Evolutionary conservation across 2,888 invertebrate genomes (phyloP).

Genomic region (Heteropelma amictum): DNA sequence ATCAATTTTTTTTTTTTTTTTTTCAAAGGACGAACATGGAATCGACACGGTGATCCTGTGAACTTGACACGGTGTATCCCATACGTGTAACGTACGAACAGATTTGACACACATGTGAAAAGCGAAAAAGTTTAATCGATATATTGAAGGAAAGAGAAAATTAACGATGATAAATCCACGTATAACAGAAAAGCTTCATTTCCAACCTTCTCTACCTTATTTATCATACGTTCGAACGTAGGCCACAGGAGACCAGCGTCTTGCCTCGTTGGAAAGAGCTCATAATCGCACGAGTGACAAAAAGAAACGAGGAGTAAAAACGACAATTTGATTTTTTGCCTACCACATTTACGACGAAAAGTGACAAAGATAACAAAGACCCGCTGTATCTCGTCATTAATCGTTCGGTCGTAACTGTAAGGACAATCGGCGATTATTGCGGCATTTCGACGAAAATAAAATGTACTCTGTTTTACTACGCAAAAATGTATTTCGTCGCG

Average conservation of each 20-base stretch:
- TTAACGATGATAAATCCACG: constrained; percentile 49
- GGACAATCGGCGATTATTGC: too few relatives aligned
- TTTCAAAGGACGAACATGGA: not conserved
- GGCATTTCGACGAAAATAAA: too few relatives aligned
- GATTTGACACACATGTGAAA: constrained; percentile 5
- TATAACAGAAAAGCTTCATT: constrained; percentile 63
- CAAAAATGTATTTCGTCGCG: too few relatives aligned
- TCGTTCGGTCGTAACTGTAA: too few relatives aligned
- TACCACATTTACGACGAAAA: not conserved
- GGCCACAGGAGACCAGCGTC: constrained; percentile 40
- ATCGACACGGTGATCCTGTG: not conserved
- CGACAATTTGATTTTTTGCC: constrained; percentile 3
- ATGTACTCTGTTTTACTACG: too few relatives aligned
- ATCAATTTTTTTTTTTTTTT: too few relatives aligned
- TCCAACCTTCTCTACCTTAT: constrained; percentile 66
- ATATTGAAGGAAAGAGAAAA: too few relatives aligned
- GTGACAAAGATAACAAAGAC: too few relatives aligned
- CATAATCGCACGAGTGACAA: constrained; percentile 14
- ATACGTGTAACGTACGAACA: not conserved
- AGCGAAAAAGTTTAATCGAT: constrained; percentile 26
- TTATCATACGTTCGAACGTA: constrained; percentile 36
- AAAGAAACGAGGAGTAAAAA: constrained; percentile 14
- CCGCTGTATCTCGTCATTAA: too few relatives aligned
- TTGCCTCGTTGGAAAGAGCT: constrained; percentile 27
- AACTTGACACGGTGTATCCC: not conserved